phyloP scores from a whole-genome alignment of 2,113 vertebrate species.

The Alaudala cheleensis region DNA sequence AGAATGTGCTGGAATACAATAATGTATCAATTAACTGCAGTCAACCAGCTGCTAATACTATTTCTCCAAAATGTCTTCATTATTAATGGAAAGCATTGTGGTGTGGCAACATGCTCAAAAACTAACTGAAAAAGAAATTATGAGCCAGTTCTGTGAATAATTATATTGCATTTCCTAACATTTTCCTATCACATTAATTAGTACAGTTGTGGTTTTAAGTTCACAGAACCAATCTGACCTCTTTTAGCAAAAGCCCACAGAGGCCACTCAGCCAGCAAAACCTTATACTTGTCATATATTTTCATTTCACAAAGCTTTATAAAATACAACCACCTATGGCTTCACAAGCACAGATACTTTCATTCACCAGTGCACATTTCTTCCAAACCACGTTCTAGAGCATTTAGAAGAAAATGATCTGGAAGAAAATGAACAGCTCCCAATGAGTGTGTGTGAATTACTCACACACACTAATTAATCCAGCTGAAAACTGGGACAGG shows the following conservation, averaged over 20 bases:
- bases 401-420: background rate
- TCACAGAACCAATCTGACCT: conserved; percentile 44
- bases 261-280: conserved; percentile 29
- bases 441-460: background rate
- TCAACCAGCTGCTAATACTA: conserved; percentile 65
- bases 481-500: background rate
- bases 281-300: background rate
- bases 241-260: conserved; percentile 18
- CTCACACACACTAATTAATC: background rate
- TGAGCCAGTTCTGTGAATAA: conserved; percentile 44
- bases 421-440: background rate
- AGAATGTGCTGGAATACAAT: conserved; percentile 68
- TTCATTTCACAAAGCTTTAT: background rate
- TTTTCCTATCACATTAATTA: conserved; percentile 19
- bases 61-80: conserved; percentile 63
- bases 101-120: conserved; percentile 26
- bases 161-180: conserved; percentile 16
- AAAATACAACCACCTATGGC: background rate
- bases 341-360: background rate
- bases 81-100: conserved; percentile 63
- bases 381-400: background rate
- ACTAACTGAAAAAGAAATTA: conserved; percentile 50
- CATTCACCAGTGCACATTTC: background rate
- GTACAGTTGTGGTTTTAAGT: conserved; percentile 24
- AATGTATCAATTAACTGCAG: conserved; percentile 69